phyloP scores from a whole-genome alignment of 2,888 invertebrate species.

The Caenorhabditis zanzibari region DNA sequence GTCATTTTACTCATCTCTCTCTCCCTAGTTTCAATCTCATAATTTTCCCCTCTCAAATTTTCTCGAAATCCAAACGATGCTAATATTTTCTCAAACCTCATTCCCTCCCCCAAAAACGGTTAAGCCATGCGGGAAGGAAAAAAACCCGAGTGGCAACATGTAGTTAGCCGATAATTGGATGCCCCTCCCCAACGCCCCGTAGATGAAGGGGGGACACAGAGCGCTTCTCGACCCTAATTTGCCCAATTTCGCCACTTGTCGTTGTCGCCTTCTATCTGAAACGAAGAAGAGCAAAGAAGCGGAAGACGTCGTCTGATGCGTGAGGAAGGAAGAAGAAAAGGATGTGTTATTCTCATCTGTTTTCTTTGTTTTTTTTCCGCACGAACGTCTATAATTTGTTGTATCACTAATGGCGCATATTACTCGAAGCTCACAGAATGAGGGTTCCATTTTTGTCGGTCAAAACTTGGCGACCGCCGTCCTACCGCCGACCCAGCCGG shows the following conservation, averaged over 20 bases:
- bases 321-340: neutral
- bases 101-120: neutral
- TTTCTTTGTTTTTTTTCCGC: constrained; percentile 9
- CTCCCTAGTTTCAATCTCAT: neutral
- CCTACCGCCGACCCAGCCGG: too few species aligned
- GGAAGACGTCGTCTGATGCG: constrained; percentile 19
- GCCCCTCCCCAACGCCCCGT: constrained; percentile 5
- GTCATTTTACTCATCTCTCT: constrained; percentile 14
- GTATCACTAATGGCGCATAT: neutral
- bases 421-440: too few species aligned
- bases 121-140: neutral
- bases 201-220: neutral
- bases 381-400: neutral
- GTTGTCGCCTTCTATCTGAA: constrained; percentile 8
- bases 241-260: constrained; percentile 52
- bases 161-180: constrained; percentile 63
- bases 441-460: too few species aligned
- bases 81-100: constrained; percentile 11
- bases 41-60: neutral
- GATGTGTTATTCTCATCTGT: constrained; percentile 20
- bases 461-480: too few species aligned
- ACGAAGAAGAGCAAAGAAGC: constrained; percentile 7
- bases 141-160: neutral
- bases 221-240: constrained; percentile 45
- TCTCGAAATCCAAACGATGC: constrained; percentile 37